These are phyloP conservation scores for Melanchra persicariae DNA, from an alignment of 2,888 invertebrate genomes.

Conservation along the genomic window DNA sequence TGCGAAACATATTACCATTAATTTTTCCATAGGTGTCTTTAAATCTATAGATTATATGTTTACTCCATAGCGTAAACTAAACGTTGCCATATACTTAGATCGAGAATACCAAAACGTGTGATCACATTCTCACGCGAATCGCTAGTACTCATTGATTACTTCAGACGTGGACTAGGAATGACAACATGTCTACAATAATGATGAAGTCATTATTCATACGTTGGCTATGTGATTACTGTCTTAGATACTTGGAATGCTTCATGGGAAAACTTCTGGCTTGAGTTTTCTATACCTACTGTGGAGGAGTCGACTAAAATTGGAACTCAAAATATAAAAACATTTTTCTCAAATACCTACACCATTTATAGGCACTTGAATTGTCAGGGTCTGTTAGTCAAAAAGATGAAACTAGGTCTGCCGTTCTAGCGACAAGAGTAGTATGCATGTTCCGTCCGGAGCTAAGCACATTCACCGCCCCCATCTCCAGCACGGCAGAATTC, in stretches of 20 bases:
- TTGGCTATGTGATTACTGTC: conserved; percentile 3
- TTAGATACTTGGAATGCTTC: neutral
- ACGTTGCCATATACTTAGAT: conserved; percentile 10
- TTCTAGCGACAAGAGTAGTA: too few relatives aligned
- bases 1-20: conserved; percentile 10
- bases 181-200: conserved; percentile 24
- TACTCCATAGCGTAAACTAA: neutral
- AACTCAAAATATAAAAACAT: too few relatives aligned
- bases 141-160: conserved; percentile 23
- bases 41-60: conserved; percentile 8
- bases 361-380: too few relatives aligned
- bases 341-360: too few relatives aligned
- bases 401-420: too few relatives aligned
- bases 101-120: conserved; percentile 33
- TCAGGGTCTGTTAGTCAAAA: too few relatives aligned
- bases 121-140: conserved; percentile 35
- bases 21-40: neutral
- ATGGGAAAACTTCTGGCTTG: neutral
- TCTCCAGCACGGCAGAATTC: too few relatives aligned
- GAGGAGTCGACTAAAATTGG: neutral
- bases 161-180: conserved; percentile 26
- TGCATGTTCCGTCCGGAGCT: too few relatives aligned
- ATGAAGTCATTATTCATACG: conserved; percentile 34
- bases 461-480: too few relatives aligned
- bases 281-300: neutral